Conservation (phyloP, 2,888 invertebrate genomes). For the Cataglyphis rosenhaueri region DNA sequence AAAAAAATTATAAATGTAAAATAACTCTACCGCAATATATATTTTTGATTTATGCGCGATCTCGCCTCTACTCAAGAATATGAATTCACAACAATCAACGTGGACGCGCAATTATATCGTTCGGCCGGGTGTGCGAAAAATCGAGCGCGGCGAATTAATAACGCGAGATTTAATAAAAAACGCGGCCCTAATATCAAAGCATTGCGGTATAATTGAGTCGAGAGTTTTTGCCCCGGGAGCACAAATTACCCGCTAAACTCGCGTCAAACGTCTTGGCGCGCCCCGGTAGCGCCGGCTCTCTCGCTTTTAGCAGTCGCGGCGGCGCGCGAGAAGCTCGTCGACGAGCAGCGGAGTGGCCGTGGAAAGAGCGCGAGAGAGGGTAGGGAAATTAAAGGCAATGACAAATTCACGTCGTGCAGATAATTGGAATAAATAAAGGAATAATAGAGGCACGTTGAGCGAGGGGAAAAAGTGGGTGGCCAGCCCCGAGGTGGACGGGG, state of each 20-base stretch:
- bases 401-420: conserved; percentile 85
- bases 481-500: conserved; percentile 41
- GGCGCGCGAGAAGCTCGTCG: conserved; percentile 38
- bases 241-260: conserved; percentile 64
- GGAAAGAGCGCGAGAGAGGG: conserved; percentile 63
- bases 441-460: conserved; percentile 81
- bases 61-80: background rate
- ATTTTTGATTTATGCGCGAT: conserved; percentile 16
- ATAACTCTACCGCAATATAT: background rate
- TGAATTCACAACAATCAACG: conserved; percentile 33
- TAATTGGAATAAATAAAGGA: conserved; percentile 85
- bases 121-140: conserved; percentile 45
- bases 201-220: conserved; percentile 60
- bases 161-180: conserved; percentile 58
- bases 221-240: conserved; percentile 59
- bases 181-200: conserved; percentile 53
- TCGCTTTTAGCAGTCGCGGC: conserved; percentile 52
- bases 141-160: conserved; percentile 51
- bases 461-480: conserved; percentile 68
- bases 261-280: conserved; percentile 60
- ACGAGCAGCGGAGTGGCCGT: conserved; percentile 48
- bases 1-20: background rate
- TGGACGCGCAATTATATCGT: conserved; percentile 42
- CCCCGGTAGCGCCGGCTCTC: conserved; percentile 43
- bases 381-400: conserved; percentile 83